Evolutionary conservation across 2,797 vertebrate genomes (phyloP), one percentile per base, ranked within the genome.

Genomic region (Diplodus puntazzo): DNA sequence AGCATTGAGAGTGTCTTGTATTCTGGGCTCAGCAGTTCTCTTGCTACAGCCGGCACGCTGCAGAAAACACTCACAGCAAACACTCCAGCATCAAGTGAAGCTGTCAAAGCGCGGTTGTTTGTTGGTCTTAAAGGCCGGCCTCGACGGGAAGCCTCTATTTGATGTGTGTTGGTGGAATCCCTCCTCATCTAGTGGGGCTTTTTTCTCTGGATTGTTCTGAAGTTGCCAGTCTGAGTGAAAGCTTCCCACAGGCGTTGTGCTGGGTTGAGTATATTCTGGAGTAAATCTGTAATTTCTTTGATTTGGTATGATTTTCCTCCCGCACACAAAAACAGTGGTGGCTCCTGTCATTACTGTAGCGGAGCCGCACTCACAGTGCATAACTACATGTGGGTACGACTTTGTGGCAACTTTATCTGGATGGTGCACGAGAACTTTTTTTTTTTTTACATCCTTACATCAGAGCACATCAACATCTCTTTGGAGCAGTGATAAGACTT

Each of bases 21-120:
- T 7, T 49, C 49, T 67, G 55, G 13, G 23, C 63, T 77, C 70
- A 43, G 73, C 81, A 63, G 48, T 16, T 2, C 23, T 68, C 27
- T 27, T 12, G 20, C 59, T 55, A 61, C 67, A 70, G 74, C 61
- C 55, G 25, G 48, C 49, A 13, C 62, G 39, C 65, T 16, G 21
- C 65, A 80, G 69, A 23, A 75, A 73, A 66, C 25, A n/a, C 49
- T 80, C 68, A 58, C 70, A 81, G 57, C 60, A 87, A 80, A 87
- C n/a, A 27, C 50, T 55, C 0, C 1, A 68, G 46, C 45, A 25
- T 42, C 50, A 30, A 69, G 18, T 11, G 49, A 62, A 60, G 73
- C 81, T 18, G 73, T 30, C 59, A 9, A 74, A 80, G 58, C 62
- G 6, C 27, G 43, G n/a, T 34, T 62, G 50, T 77, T 73, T 68